phyloP scores from a whole-genome alignment of 2,888 invertebrate species.

The Erebia aethiops region DNA sequence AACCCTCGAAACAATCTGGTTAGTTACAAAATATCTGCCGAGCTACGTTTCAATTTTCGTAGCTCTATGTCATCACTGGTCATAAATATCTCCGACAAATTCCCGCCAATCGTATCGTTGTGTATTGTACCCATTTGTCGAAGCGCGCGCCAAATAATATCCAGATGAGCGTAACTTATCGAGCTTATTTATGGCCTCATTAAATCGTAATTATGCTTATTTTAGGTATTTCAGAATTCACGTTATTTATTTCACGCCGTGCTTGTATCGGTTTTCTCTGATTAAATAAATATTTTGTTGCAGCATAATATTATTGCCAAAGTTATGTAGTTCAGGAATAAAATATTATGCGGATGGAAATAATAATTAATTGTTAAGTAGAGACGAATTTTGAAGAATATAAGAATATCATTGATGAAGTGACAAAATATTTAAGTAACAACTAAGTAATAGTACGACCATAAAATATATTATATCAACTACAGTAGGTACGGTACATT shows the following conservation, averaged over 20 bases:
- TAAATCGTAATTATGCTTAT: constrained; percentile 47
- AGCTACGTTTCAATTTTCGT: constrained; percentile 20
- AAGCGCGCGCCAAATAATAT: constrained; percentile 72
- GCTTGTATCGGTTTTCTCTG: not conserved
- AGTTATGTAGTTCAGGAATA: not conserved
- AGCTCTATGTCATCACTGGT: constrained; percentile 53
- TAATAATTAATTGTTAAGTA: too few relatives aligned
- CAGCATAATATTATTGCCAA: not conserved
- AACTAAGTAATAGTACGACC: too few relatives aligned
- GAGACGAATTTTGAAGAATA: not conserved
- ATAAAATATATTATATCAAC: too few relatives aligned
- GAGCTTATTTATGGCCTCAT: constrained; percentile 76
- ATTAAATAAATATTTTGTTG: not conserved
- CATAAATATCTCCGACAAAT: constrained; percentile 74
- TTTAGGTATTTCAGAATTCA: constrained; percentile 20
- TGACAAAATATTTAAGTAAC: too few relatives aligned
- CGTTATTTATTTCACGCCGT: constrained; percentile 13
- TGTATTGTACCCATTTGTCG: constrained; percentile 72
- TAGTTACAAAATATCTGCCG: too few relatives aligned
- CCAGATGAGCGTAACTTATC: constrained; percentile 63
- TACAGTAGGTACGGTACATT: too few relatives aligned
- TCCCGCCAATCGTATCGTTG: constrained; percentile 73
- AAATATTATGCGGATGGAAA: not conserved
- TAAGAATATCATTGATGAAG: too few relatives aligned
- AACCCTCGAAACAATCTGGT: too few relatives aligned